phyloP scores from a whole-genome alignment of 2,113 vertebrate species.

The Corythornis cristatus region DNA sequence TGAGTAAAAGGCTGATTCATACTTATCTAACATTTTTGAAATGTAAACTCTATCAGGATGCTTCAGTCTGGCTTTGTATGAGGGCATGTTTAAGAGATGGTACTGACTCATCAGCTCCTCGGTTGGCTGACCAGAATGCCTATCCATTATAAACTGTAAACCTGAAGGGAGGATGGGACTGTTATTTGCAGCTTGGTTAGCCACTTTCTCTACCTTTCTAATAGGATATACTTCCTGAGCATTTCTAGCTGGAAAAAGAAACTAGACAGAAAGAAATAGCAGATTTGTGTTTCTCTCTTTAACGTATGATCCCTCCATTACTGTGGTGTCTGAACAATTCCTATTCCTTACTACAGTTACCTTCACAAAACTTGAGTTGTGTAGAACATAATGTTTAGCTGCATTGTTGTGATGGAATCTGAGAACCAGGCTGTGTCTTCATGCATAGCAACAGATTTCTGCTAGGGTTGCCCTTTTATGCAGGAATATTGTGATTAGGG shows the following conservation, averaged over 20 bases:
- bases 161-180: neutral
- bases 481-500: neutral
- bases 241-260: neutral
- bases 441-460: neutral
- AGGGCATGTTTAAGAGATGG: neutral
- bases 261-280: neutral
- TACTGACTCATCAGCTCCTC: neutral
- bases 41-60: neutral
- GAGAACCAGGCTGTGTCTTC: accelerated
- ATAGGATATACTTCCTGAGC: neutral
- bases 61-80: neutral
- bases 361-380: neutral
- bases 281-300: neutral
- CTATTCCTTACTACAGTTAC: neutral
- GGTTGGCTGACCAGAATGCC: neutral
- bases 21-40: neutral
- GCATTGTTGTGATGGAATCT: neutral
- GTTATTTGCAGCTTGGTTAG: neutral
- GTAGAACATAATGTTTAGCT: neutral
- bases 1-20: neutral
- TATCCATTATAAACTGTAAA: neutral
- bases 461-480: neutral
- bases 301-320: neutral
- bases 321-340: neutral
- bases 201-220: neutral